These are phyloP conservation scores for Chionoecetes opilio DNA, from an alignment of 1,140 invertebrate genomes.

Conservation along the genomic window DNA sequence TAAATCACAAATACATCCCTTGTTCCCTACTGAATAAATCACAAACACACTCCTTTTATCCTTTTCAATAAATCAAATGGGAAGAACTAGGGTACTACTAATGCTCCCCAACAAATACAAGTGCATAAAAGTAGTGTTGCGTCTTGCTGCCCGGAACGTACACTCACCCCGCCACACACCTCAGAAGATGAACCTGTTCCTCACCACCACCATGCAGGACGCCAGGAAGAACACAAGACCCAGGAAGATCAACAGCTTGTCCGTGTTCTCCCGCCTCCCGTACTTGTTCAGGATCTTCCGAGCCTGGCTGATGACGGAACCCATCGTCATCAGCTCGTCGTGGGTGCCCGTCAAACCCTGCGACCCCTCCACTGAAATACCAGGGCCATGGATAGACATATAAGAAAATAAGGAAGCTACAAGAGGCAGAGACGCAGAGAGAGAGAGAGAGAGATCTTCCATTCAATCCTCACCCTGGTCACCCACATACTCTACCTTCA, in stretches of 20 bases:
- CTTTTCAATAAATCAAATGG: no score
- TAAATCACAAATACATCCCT: no score
- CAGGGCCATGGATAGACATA: background rate
- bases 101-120: no score
- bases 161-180: background rate
- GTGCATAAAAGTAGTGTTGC: no score
- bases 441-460: no score
- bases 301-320: conserved; percentile 93
- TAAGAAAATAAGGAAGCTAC: no score
- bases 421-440: no score
- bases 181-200: conserved; percentile 83
- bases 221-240: conserved; percentile 96
- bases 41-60: no score
- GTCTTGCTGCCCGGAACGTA: background rate
- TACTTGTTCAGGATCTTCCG: conserved; percentile 97
- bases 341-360: conserved; percentile 87
- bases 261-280: conserved; percentile 95
- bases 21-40: no score
- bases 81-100: no score
- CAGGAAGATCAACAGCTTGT: conserved; percentile 95
- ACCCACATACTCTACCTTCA: no score
- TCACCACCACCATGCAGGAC: conserved; percentile 90
- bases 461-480: no score
- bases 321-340: conserved; percentile 93
- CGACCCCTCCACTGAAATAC: conserved; percentile 83